Evolutionary conservation across 2,113 vertebrate species (phyloP).

Genomic region (Sialia sialis): DNA sequence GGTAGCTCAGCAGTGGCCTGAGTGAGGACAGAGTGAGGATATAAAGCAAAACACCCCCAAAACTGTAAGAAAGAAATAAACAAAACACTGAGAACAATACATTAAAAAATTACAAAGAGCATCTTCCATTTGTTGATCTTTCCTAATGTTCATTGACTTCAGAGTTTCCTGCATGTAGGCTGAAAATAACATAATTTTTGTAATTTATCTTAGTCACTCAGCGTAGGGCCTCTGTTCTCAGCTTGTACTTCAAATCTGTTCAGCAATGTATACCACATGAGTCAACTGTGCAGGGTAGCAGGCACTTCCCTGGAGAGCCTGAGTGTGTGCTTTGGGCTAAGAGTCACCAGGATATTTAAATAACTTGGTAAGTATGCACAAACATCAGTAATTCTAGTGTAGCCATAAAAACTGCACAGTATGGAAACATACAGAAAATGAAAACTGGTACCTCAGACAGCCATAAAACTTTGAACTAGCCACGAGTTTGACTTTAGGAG

Average conservation of each 20-base stretch:
- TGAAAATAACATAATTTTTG: constrained; percentile 26
- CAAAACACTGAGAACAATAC: rapidly evolving
- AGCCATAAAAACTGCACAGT: constrained; percentile 19
- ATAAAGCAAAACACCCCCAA: not conserved
- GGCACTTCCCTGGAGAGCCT: not conserved
- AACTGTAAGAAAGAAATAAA: not conserved
- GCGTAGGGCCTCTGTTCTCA: constrained; percentile 2
- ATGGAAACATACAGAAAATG: constrained; percentile 24
- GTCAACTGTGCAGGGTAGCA: not conserved
- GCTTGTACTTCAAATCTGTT: not conserved
- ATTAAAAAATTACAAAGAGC: not conserved
- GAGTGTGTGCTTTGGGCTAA: constrained; percentile 5
- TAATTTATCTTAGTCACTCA: constrained; percentile 57
- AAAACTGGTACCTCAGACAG: constrained; percentile 32
- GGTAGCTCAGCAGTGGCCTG: not conserved
- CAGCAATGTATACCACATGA: not conserved
- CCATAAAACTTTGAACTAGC: not conserved
- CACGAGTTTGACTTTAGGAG: not conserved
- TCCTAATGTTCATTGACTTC: constrained; percentile 25
- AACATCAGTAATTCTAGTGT: constrained; percentile 31
- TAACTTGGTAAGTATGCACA: constrained; percentile 16
- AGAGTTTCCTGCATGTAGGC: constrained; percentile 39
- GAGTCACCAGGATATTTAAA: constrained; percentile 12
- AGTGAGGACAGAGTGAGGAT: not conserved
- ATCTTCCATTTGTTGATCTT: constrained; percentile 39